Evolutionary conservation across 2,113 vertebrate species (phyloP), one percentile per base, ranked within the genome.

Genomic region (Saguinus midas): DNA sequence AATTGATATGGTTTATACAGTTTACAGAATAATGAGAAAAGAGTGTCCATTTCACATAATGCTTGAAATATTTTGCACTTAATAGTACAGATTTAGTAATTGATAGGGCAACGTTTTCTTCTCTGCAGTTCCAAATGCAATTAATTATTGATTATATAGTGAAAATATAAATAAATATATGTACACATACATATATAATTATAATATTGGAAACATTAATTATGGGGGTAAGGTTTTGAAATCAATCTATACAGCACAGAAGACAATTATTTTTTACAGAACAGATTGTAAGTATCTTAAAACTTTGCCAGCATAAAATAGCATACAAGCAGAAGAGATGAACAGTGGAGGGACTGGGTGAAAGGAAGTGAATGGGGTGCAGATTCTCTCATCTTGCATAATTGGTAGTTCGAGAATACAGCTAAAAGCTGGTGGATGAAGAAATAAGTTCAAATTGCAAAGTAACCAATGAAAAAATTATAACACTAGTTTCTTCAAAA

Each of bases 261-360:
- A 96, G 43, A 55, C n/a, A 70, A 93, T 91, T 87, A 73, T 35
- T 93, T 93, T 94, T 90, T 87, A 80, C 2, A 83, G 12, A 87
- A 73, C 4, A 75, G 27, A 66, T 0, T 80, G 8, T n/a, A 83
- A 86, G 45, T 40, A 80, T 55, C 90, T 95, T 91, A 84, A 72
- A 64, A 45, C 18, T 6, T n/a, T 48, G 12, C 75, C n/a, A 20
- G 12, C n/a, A 32, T 75, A 70, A 85, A 87, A 32, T 50, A 55
- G 32, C 6, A 12, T 25, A 83, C 18, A 11, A 87, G 61, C 29
- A 92, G 85, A 83, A 97, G 61, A 35, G 11, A 48, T 35, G 50
- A 68, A 8, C 1, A 20, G 16, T 9, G 40, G 16, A 75, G 55
- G 48, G 70, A 79, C 1, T 16, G 43, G 10, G 10, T 68, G 6